A percentile compares a stretch with the other conserved stretches of the same genome.
Conservation (phyloP, 1,140 invertebrate genomes). For the Drosophila jambulina region DNA sequence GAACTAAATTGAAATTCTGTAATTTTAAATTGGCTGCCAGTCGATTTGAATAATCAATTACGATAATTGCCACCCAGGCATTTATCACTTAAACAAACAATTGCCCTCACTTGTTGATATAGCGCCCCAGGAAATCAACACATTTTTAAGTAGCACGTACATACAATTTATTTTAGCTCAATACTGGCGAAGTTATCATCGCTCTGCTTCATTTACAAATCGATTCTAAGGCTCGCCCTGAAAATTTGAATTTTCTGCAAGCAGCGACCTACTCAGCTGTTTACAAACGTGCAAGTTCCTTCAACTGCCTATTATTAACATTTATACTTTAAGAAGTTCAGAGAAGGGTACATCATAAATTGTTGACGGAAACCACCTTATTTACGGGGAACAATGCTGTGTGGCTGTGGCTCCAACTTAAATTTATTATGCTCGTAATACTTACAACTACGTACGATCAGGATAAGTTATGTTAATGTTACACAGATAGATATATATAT, state of each 20-base stretch:
- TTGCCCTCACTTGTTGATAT: constrained; percentile 23
- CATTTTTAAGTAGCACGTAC: constrained; percentile 34
- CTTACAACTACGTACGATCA: constrained; percentile 71
- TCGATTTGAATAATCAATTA: constrained; percentile 39
- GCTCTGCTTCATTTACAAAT: constrained; percentile 30
- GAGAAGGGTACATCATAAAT: constrained; percentile 5
- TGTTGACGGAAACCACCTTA: constrained; percentile 20
- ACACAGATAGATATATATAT: constrained; percentile 52
- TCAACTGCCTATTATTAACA: constrained; percentile 16
- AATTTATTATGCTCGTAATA: constrained; percentile 74
- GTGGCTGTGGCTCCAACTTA: constrained; percentile 70
- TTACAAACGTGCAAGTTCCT: constrained; percentile 4
- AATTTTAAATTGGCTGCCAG: not conserved
- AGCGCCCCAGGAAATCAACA: constrained; percentile 35
- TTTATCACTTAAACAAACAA: constrained; percentile 41
- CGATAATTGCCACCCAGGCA: constrained; percentile 26
- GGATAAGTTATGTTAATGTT: constrained; percentile 56
- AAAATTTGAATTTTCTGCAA: constrained; percentile 25
- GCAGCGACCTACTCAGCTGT: constrained; percentile 20
- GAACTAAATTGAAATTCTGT: not conserved
- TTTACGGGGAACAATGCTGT: constrained; percentile 39
- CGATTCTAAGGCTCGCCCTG: constrained; percentile 14
- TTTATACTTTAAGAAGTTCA: constrained; percentile 1
- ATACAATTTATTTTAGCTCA: constrained; percentile 42
- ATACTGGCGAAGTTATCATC: not conserved